These are phyloP conservation scores for Stylophora pistillata DNA, from an alignment of 64 coral and sea anemone genomes.

Conservation along the genomic window DNA sequence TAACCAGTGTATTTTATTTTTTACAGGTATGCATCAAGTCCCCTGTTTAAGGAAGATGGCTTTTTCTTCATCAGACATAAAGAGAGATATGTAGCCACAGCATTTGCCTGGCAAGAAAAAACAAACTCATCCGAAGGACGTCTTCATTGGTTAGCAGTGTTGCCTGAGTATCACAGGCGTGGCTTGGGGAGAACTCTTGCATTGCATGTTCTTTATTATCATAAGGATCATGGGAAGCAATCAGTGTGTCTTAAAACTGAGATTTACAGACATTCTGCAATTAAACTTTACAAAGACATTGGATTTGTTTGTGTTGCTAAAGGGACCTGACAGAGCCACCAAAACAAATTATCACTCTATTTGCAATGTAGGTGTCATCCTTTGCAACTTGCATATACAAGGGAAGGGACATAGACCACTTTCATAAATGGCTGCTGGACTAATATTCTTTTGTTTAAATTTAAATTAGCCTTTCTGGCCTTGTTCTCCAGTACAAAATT, in stretches of 20 bases:
- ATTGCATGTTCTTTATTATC: slow-evolving; percentile 22
- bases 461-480: too few species aligned
- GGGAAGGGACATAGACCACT: too few species aligned
- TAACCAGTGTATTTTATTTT: background rate
- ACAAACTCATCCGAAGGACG: background rate
- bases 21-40: slow-evolving; percentile 26
- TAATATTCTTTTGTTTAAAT: too few species aligned
- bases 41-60: slow-evolving; percentile 52
- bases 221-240: slow-evolving; percentile 38
- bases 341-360: too few species aligned
- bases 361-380: too few species aligned
- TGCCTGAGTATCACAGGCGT: slow-evolving; percentile 19
- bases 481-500: too few species aligned
- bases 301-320: slow-evolving; percentile 27
- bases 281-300: slow-evolving; percentile 38
- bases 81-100: slow-evolving; percentile 33
- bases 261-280: slow-evolving; percentile 1
- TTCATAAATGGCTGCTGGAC: too few species aligned
- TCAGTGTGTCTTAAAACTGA: slow-evolving; percentile 24
- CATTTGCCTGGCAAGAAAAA: slow-evolving; percentile 55
- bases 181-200: slow-evolving; percentile 26
- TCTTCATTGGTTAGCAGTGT: slow-evolving; percentile 59
- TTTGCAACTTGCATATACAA: too few species aligned
- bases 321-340: background rate
- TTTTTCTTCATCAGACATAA: slow-evolving; percentile 55